Percentiles rank a stretch among this genome's conserved stretches.
Conservation (phyloP, 2,888 invertebrate species). For the Eugnorisma glareosa region DNA sequence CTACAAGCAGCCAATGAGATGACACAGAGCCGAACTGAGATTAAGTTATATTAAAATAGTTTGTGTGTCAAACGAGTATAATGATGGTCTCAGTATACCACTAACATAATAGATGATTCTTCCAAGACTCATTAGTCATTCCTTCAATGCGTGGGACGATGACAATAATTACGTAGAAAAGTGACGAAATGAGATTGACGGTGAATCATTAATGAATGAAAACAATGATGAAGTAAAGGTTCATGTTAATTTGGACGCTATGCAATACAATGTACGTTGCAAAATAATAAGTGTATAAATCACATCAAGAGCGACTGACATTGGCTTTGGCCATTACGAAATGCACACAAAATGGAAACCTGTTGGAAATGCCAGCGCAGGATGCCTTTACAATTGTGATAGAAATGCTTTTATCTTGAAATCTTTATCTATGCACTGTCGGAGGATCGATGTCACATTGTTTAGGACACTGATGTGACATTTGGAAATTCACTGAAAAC, state of each 20-base stretch:
- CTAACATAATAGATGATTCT: constrained; percentile 66
- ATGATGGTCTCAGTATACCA: constrained; percentile 50
- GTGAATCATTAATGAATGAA: constrained; percentile 80
- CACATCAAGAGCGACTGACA: constrained; percentile 63
- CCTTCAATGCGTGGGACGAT: constrained; percentile 76
- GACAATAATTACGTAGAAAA: constrained; percentile 79
- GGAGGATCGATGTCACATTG: constrained; percentile 69
- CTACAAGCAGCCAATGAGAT: constrained; percentile 7
- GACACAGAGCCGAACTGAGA: constrained; percentile 25
- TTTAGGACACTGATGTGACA: constrained; percentile 70
- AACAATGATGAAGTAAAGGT: constrained; percentile 68
- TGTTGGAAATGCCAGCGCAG: constrained; percentile 78
- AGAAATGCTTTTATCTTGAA: constrained; percentile 75
- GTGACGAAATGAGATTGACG: constrained; percentile 76
- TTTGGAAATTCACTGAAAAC: constrained; percentile 47
- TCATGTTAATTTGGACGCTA: constrained; percentile 53
- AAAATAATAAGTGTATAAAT: constrained; percentile 68
- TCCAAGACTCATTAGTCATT: constrained; percentile 75
- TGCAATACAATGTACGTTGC: constrained; percentile 66
- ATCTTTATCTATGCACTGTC: constrained; percentile 74
- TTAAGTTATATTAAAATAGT: constrained; percentile 57
- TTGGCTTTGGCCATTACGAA: constrained; percentile 73
- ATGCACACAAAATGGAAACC: constrained; percentile 76
- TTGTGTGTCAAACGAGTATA: constrained; percentile 50
- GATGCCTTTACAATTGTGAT: constrained; percentile 72